A percentile compares a stretch with the other conserved stretches of the same genome.
Evolutionary conservation across 64 coral and sea anemone genomes (phyloP).

Genomic region (Porites australiensis): DNA sequence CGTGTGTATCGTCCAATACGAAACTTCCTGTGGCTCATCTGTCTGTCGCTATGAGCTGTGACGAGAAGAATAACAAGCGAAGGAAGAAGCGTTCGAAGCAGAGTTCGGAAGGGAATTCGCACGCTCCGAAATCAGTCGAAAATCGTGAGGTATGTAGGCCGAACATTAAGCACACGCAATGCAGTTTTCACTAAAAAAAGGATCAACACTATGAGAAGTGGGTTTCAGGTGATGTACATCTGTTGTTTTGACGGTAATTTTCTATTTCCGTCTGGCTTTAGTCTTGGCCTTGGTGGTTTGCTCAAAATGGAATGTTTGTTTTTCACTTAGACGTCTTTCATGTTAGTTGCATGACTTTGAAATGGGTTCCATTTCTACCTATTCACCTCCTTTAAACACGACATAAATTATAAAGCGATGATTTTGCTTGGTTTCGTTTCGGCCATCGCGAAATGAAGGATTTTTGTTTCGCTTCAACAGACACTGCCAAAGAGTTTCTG

Average conservation of each 20-base stretch:
- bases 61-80: slow-evolving; percentile 51
- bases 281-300: neutral
- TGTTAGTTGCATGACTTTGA: neutral
- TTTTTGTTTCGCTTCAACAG: neutral
- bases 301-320: slow-evolving; percentile 36
- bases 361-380: neutral
- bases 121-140: slow-evolving; percentile 17
- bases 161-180: neutral
- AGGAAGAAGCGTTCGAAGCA: slow-evolving; percentile 54
- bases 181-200: neutral
- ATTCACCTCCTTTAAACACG: too few relatives aligned
- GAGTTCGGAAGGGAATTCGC: slow-evolving; percentile 3
- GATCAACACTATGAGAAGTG: neutral
- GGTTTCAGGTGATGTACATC: slow-evolving; percentile 1
- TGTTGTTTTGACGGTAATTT: slow-evolving; percentile 9
- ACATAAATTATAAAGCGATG: neutral
- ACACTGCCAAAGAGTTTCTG: neutral
- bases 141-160: slow-evolving; percentile 16
- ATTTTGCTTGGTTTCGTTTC: neutral
- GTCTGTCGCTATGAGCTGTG: slow-evolving; percentile 50
- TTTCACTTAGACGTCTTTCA: slow-evolving; percentile 3
- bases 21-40: slow-evolving; percentile 11
- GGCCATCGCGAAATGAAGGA: neutral
- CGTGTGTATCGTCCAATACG: neutral
- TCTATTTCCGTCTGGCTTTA: neutral